Base-by-base conservation (phyloP, 1,140 invertebrate species). In the Spodoptera litura region DNA sequence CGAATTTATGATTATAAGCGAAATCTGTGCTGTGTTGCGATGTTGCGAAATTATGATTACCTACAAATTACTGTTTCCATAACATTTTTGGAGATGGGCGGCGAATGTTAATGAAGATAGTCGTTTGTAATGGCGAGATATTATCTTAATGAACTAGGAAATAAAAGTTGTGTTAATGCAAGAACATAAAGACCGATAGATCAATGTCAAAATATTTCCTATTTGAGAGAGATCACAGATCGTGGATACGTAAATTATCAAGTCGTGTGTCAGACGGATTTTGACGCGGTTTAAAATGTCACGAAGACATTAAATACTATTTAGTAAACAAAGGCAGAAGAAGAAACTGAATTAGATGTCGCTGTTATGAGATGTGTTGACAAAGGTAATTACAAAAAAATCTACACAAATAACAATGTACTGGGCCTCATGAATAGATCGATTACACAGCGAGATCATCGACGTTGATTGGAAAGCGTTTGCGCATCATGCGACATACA, bases 381-480 rank as follows among this genome's bases (percentile, higher is more conserved):
- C 70, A 56, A 20, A 72, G 52, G 31, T 15, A 59, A 49, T 49
- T 27, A 38, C 71, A 73, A 73, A 49, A 70, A 73, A 73, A 20
- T 5, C 38, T 59, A 61, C 55, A 58, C 52, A 58, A 52, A 10
- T 55, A 58, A 72, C 31, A 59, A 58, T 73, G 71, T 56, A 78
- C 79, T 80, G 64, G 61, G 81, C 38, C 80, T 86, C 81, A 81
- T 87, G 83, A 83, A 83, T 85, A 85, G 79, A 79, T 78, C 83
- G 78, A 80, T 81, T 79, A 75, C 59, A 77, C 56, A 79, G 62
- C 68, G 78, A 78, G 83, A 82, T 81, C 78, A 78, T 78, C 38
- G 73, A 71, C 78, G 73, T 51, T 62, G 55, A 86, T 84, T 87
- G 81, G 85, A 87, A 87, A 87, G 85, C 66, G 85, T 15, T 78